Conservation (phyloP, 2,888 invertebrate species). For the Ophion slaviceki region DNA sequence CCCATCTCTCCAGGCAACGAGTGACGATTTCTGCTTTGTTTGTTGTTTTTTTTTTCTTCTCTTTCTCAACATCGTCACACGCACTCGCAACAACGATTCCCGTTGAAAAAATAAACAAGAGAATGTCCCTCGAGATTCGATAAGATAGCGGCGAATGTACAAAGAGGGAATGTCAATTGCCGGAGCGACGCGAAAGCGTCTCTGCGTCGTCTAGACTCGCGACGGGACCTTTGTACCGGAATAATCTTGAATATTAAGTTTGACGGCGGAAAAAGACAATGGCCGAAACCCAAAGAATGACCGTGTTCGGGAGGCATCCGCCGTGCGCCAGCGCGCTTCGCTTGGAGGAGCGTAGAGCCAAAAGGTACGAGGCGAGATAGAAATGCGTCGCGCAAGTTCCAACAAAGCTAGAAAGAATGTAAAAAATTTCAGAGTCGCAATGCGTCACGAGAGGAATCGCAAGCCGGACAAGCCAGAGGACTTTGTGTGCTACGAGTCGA, state of each 20-base stretch:
- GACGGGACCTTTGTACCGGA: background rate
- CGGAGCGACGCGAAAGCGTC: background rate
- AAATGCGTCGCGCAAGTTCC: background rate
- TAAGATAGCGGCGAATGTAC: background rate
- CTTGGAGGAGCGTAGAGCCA: constrained; percentile 90
- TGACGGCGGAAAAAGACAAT: constrained; percentile 81
- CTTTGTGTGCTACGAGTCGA: constrained; percentile 95
- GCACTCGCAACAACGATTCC: background rate
- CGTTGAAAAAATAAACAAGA: background rate
- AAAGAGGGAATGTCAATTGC: background rate
- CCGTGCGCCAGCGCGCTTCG: constrained; percentile 90
- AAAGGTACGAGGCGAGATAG: constrained; percentile 83
- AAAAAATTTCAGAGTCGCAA: constrained; percentile 74
- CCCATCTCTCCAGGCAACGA: background rate
- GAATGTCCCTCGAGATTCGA: background rate
- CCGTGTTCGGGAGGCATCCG: constrained; percentile 90
- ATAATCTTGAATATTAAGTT: background rate
- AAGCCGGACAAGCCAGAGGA: constrained; percentile 96
- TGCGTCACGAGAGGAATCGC: constrained; percentile 88
- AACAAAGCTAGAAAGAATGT: background rate
- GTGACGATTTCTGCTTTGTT: background rate
- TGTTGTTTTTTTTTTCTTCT: background rate
- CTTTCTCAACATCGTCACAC: background rate
- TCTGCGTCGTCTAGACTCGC: background rate
- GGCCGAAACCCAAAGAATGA: constrained; percentile 89